Evolutionary conservation across 2,888 invertebrate genomes (phyloP).

Genomic region (Ctena decussata): DNA sequence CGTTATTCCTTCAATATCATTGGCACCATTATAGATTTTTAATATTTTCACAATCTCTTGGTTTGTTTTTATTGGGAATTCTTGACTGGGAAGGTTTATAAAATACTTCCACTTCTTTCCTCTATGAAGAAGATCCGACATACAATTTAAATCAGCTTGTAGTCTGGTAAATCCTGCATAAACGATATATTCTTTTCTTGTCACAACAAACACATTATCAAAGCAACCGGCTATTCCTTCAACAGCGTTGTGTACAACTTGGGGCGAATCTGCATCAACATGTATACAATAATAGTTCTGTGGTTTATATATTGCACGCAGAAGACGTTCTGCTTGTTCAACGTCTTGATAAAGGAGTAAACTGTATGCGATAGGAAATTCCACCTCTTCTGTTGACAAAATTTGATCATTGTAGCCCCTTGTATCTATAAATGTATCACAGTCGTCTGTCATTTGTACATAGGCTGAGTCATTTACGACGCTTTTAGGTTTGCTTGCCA

Average conservation of each 20-base stretch:
- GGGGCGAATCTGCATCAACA: constrained; percentile 78
- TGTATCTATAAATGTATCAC: constrained; percentile 66
- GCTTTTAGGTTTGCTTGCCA: constrained; percentile 45
- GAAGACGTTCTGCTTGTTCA: constrained; percentile 79
- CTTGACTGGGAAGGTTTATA: constrained; percentile 85
- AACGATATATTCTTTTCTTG: constrained; percentile 80
- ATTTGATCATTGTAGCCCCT: constrained; percentile 61
- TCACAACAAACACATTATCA: constrained; percentile 84
- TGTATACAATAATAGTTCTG: constrained; percentile 86
- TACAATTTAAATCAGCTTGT: constrained; percentile 85
- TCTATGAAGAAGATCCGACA: constrained; percentile 78
- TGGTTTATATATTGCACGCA: constrained; percentile 82
- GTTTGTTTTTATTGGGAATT: constrained; percentile 85
- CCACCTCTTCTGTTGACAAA: constrained; percentile 66
- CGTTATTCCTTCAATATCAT: constrained; percentile 85
- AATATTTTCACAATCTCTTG: constrained; percentile 85
- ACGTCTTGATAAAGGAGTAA: constrained; percentile 81
- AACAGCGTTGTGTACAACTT: constrained; percentile 67
- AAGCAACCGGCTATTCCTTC: constrained; percentile 80
- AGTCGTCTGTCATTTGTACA: constrained; percentile 71
- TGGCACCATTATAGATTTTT: constrained; percentile 85
- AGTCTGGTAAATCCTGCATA: constrained; percentile 84
- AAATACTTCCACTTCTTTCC: constrained; percentile 84
- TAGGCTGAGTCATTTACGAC: constrained; percentile 71
- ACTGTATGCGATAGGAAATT: constrained; percentile 83